These are phyloP conservation scores for Semotilus atromaculatus DNA, from an alignment of 2,797 vertebrate genomes.

Conservation along the genomic window DNA sequence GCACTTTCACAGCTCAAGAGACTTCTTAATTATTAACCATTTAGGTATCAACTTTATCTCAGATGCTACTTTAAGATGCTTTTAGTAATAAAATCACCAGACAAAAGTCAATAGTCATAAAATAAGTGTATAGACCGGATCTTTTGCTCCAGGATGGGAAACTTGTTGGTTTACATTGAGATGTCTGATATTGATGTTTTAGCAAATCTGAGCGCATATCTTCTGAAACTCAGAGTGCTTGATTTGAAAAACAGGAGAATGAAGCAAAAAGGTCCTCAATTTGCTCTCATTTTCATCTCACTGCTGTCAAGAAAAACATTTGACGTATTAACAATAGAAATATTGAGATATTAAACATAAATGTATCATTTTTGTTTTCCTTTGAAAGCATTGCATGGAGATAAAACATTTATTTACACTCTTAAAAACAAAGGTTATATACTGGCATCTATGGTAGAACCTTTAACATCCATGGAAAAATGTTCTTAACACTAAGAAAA, in stretches of 20 bases:
- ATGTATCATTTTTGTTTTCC: neutral
- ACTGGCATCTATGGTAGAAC: no score
- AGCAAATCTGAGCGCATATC: neutral
- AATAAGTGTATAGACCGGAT: neutral
- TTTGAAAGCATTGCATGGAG: neutral
- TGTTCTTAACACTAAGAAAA: no score
- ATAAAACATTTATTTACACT: constrained; percentile 6
- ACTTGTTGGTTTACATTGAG: no score
- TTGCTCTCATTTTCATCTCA: neutral
- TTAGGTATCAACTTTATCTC: neutral
- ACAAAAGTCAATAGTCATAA: neutral
- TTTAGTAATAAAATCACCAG: neutral
- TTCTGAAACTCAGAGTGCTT: neutral
- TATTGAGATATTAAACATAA: neutral
- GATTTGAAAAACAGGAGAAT: neutral
- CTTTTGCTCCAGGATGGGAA: neutral
- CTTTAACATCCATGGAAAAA: no score
- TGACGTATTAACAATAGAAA: neutral
- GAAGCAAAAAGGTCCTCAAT: neutral
- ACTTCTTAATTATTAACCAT: neutral
- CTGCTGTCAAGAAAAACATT: neutral
- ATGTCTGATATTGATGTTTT: neutral
- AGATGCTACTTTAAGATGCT: neutral
- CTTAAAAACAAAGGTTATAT: no score
- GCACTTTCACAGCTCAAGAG: neutral